Evolutionary conservation across 2,888 invertebrate genomes (phyloP), one percentile per base, ranked within the genome.

Genomic region (Empis livida): DNA sequence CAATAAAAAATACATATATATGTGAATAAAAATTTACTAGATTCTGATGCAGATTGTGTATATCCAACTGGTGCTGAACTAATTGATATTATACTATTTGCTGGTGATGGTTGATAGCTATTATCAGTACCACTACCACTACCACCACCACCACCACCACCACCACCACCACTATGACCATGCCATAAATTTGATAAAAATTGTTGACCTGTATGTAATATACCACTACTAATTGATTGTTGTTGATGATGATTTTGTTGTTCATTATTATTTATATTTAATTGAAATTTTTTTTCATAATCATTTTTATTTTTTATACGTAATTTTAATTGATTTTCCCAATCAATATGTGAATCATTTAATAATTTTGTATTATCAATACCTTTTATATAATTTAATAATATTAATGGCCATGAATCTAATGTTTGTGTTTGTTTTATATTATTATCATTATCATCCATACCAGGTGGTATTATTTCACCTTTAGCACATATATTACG

Each of bases 401-500:
- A 71, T 15, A 65, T 55, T 11, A 79, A 56, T 46, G 83, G 77
- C 88, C 88, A 88, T 43, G 78, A 79, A 45, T 84, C 83, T 37
- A 82, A 79, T 1, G 87, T 87, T 63, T 87, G 87, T 57, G 79
- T 79, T 31, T 85, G 84, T 60, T 85, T 88, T 8, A 8, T 27
- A 59, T 79, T 75, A 2, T 80, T 86, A 52, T 87, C 86, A 2
- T 80, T 86, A 52, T 87, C 86, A 55, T 87, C 86, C 56, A 88
- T 86, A 16, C 86, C 82, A 1, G 80, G 79, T 45, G 83, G 84
- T 13, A 80, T 80, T 2, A 80, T 82, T 62, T 80, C 80, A 44
- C 82, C 79, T 56, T 84, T 84, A 1, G 87, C 80, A 60, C 84
- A 86, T 51, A 90, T 90, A 55, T 89, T 86, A 23, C 89, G 72